A percentile compares a stretch with the other conserved stretches of the same genome.
These are phyloP conservation scores for Larimichthys crocea DNA, from an alignment of 2,113 vertebrate species.

Conservation along the genomic window DNA sequence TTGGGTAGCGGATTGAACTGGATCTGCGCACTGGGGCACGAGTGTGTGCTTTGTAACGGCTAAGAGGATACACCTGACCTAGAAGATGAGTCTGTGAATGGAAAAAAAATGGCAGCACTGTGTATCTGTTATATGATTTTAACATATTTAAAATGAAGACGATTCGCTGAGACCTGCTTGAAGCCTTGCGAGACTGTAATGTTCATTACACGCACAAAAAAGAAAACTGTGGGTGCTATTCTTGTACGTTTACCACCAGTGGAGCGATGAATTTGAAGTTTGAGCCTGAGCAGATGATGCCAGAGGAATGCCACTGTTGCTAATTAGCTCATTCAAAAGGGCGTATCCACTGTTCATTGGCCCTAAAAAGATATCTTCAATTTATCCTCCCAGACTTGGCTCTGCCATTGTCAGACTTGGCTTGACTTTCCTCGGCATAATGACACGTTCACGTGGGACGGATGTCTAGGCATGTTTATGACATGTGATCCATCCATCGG, in stretches of 20 bases:
- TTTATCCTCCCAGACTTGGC: background rate
- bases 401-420: background rate
- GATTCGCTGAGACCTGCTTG: background rate
- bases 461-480: background rate
- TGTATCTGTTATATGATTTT: slow-evolving; percentile 4
- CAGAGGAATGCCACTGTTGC: background rate
- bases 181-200: background rate
- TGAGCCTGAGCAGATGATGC: background rate
- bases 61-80: slow-evolving; percentile 43
- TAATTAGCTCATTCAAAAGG: slow-evolving; percentile 13
- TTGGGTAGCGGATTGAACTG: slow-evolving; percentile 40
- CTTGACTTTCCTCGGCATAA: background rate
- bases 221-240: background rate
- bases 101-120: background rate
- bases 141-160: background rate
- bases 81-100: slow-evolving; percentile 31
- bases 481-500: background rate
- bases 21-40: slow-evolving; percentile 31
- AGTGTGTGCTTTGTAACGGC: slow-evolving; percentile 16
- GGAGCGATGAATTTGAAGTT: background rate
- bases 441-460: background rate
- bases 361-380: background rate
- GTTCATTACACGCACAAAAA: background rate
- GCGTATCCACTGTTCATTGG: background rate
- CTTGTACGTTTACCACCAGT: background rate